Conservation (phyloP, 2,888 invertebrate genomes). For the Alloscopus bannaensis region DNA sequence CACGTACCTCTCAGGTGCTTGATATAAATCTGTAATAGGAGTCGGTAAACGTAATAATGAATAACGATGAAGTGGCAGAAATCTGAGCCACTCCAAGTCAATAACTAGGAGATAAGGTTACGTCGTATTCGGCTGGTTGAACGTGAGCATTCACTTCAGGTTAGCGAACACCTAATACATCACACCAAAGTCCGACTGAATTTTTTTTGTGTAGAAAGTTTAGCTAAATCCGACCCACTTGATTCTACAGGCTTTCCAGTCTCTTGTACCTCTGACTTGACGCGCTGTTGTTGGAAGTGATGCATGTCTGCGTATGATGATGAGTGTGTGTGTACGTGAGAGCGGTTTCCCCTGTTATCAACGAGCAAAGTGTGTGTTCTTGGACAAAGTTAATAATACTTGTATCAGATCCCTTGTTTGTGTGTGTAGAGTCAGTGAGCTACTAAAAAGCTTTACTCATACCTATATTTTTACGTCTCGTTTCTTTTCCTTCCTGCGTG, state of each 20-base stretch:
- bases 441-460: not conserved
- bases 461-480: slow-evolving; percentile 6
- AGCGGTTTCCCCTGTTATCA: slow-evolving; percentile 34
- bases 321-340: slow-evolving; percentile 30
- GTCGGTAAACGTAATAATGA: slow-evolving; percentile 51
- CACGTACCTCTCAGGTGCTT: not conserved
- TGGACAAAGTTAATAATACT: slow-evolving; percentile 30
- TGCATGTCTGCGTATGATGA: slow-evolving; percentile 7
- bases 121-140: slow-evolving; percentile 2
- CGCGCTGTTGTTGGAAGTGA: slow-evolving; percentile 1
- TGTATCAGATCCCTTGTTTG: not conserved
- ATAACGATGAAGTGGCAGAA: slow-evolving; percentile 56
- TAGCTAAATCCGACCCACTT: slow-evolving; percentile 38
- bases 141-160: slow-evolving; percentile 26
- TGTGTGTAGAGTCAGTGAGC: not conserved
- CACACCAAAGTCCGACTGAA: slow-evolving; percentile 1
- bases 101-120: slow-evolving; percentile 51
- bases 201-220: slow-evolving; percentile 28
- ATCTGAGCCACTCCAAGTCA: slow-evolving; percentile 43
- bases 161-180: not conserved
- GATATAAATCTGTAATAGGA: slow-evolving; percentile 49
- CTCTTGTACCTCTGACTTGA: too few species aligned
- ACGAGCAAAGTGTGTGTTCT: not conserved
- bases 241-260: not conserved
- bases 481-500: slow-evolving; percentile 38